A percentile compares a stretch with the other conserved stretches of the same genome.
Evolutionary conservation across 2,797 vertebrate species (phyloP).

Genomic region (Poecilia velifera): DNA sequence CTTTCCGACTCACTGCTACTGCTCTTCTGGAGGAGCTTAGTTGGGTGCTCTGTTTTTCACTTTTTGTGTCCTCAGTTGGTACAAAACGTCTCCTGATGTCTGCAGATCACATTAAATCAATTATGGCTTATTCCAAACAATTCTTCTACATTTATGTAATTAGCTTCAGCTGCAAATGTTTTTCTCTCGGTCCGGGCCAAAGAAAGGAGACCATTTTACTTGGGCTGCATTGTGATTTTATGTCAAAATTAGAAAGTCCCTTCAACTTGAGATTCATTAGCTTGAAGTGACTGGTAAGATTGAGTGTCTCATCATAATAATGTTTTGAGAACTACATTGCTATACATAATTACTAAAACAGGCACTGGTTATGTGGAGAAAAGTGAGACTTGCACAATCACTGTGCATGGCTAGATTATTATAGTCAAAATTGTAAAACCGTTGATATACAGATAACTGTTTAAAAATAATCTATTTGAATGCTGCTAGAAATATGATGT

Average conservation of each 20-base stretch:
- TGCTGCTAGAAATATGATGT: neutral
- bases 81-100: neutral
- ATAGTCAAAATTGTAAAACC: neutral
- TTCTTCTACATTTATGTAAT: neutral
- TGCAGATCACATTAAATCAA: neutral
- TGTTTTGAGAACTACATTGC: neutral
- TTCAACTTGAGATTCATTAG: neutral
- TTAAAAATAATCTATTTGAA: neutral
- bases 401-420: neutral
- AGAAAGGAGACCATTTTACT: neutral
- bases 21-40: too few species aligned
- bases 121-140: neutral
- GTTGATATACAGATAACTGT: neutral
- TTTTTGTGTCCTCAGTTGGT: neutral
- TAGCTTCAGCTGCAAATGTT: neutral
- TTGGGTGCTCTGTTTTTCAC: neutral
- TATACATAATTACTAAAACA: neutral
- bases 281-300: neutral
- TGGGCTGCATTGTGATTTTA: neutral
- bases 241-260: neutral
- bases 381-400: neutral
- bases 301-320: neutral
- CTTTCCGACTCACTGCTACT: too few species aligned
- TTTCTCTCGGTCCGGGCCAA: neutral
- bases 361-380: neutral